Base-by-base conservation (phyloP, 2,113 vertebrate genomes). In the Empidonax traillii region DNA sequence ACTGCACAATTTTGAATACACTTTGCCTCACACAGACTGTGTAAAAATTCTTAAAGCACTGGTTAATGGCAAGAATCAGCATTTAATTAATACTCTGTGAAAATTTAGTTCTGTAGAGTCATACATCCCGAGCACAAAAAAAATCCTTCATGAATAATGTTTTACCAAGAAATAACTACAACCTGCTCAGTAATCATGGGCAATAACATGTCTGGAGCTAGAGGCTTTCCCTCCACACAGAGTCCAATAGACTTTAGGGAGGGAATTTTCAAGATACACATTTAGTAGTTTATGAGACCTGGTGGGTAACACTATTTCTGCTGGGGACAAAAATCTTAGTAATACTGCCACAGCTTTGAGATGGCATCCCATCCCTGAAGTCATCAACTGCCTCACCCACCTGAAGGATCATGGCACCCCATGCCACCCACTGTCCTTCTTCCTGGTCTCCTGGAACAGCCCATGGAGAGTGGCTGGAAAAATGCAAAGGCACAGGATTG, bases 21-120 rank as follows among this genome's bases (percentile, higher is more conserved):
- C 33, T 80, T 90, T 16, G 13, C 56, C 44, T 85, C 47, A 56
- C 53, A 35, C 11, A 16, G 58, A 31, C 51, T 89, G 20, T 37
- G 47, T 44, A 87, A 90, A 90, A 84, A 17, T 68, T 59, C 81
- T 78, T 71, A 88, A 75, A 90, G 33, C 35, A 59, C 5, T 71
- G 25, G 49, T 53, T 91, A 90, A 89, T 68, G 35, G 37, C 22
- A 93, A 59, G 43, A 91, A 77, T 53, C 63, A 76, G 56, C 52
- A 73, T 55, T 87, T 93, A 86, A 81, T 92, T 78, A 94, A 78
- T 41, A 35, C 6, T 69, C 33, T 39, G 33, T 66, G 87, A 71
- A 83, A 96, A 90, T 74, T 35, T 76, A 63, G 46, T 68, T 71
- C 76, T 79, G 51, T 37, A 75, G 71, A 87, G 52, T 56, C 49